Evolutionary conservation across 2,888 invertebrate species (phyloP), one percentile per base, ranked within the genome.

Genomic region (Cyclophora punctaria): DNA sequence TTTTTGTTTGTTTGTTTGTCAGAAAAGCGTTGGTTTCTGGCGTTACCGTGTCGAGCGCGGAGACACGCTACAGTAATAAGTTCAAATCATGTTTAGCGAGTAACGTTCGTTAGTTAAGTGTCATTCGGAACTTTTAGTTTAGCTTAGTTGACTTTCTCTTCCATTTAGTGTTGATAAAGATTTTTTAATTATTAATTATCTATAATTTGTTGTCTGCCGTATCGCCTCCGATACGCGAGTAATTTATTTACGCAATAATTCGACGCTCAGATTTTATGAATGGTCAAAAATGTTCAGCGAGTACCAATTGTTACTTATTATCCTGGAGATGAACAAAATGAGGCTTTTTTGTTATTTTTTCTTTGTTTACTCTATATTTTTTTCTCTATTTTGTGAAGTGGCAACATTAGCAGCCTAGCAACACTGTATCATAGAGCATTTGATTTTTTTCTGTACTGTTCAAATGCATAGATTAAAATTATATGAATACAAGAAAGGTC

Each of bases 401-500:
- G 73, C 73, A 70, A 69, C 69, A 67, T 64, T 67, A 69, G 63
- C 75, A 58, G 72, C 73, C 70, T 40, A 54, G 55, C 59, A 50
- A 62, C 64, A 66, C 60, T 73, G 78, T 78, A 76, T 69, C 76
- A 74, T 76, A 78, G 74, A 77, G 72, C 78, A 72, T 79, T 78
- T 75, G 79, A 66, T 73, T 64, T 62, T 64, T 64, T 71, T 37
- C 37, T 67, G 65, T 69, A 67, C 77, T 74, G 77, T 81, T 84
- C 82, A 80, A 78, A 81, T 79, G 80, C 80, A 83, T 84, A 85
- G 80, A 79, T 72, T 83, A 78, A 80, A 78, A 75, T 72, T 63
- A 67, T 75, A 78, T 81, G 78, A 80, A 80, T 80, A 86, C 83
- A 81, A 83, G 78, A 84, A 86, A 86, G 83, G 80, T 87, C 80